A percentile compares a stretch with the other conserved stretches of the same genome.
phyloP scores from a whole-genome alignment of 2,113 vertebrate species.

The Gracilinanus agilis region DNA sequence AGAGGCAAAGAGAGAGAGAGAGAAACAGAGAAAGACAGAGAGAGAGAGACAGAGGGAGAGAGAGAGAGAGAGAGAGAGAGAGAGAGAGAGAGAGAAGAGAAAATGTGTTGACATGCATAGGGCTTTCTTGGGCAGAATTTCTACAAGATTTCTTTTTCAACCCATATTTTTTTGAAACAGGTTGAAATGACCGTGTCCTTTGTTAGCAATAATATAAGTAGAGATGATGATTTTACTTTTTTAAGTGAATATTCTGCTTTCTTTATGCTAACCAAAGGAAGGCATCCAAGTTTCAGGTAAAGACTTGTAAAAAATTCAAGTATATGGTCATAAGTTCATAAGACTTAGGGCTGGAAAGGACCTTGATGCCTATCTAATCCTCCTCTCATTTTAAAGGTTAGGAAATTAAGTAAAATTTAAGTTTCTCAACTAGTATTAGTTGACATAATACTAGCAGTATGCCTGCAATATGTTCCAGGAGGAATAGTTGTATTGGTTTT shows the following conservation, averaged over 20 bases:
- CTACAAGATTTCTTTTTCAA: neutral
- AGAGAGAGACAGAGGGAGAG: neutral
- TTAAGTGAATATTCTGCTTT: neutral
- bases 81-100: neutral
- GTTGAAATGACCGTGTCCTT: neutral
- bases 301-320: neutral
- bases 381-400: neutral
- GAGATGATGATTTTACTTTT: neutral
- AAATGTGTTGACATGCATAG: neutral
- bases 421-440: neutral
- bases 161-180: neutral
- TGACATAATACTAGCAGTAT: neutral
- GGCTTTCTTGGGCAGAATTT: neutral
- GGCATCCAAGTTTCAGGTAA: neutral
- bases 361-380: neutral
- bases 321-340: neutral
- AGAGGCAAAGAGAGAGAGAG: neutral
- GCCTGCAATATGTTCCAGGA: neutral
- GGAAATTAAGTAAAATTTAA: neutral
- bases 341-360: neutral
- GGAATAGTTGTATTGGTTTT: neutral
- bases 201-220: neutral
- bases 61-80: neutral
- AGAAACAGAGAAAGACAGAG: rapidly evolving
- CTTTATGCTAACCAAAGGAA: neutral